Evolutionary conservation across 2,113 vertebrate species (phyloP).

Genomic region (Thunnus maccoyii): DNA sequence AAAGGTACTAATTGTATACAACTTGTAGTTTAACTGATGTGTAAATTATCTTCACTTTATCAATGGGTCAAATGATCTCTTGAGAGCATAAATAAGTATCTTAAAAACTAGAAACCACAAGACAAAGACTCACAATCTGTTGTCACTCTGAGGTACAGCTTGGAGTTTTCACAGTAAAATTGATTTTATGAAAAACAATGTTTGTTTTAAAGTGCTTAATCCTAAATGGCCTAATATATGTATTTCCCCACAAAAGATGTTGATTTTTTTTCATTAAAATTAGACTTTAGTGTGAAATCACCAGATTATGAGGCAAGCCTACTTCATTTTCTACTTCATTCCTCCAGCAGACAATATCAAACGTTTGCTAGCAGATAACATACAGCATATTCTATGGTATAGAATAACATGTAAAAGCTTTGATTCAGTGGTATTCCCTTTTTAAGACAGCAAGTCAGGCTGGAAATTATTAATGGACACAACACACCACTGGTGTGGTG

Average conservation of each 20-base stretch:
- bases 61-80: background rate
- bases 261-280: background rate
- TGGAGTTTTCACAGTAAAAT: background rate
- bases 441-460: background rate
- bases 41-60: background rate
- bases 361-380: background rate
- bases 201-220: conserved; percentile 15
- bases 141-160: background rate
- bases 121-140: background rate
- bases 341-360: background rate
- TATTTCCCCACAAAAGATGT: background rate
- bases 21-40: background rate
- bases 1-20: background rate
- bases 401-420: conserved; percentile 24
- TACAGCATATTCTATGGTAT: conserved; percentile 2
- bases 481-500: background rate
- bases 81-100: background rate
- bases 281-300: conserved; percentile 10
- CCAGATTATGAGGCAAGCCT: background rate
- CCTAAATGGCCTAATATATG: background rate
- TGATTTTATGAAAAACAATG: background rate
- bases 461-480: conserved; percentile 14
- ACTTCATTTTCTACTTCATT: background rate
- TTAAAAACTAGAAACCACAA: background rate
- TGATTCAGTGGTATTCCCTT: conserved; percentile 13